Percentiles rank a stretch among this genome's conserved stretches.
These are phyloP conservation scores for Pachyramphus minor DNA, from an alignment of 2,113 vertebrate genomes.

Conservation along the genomic window DNA sequence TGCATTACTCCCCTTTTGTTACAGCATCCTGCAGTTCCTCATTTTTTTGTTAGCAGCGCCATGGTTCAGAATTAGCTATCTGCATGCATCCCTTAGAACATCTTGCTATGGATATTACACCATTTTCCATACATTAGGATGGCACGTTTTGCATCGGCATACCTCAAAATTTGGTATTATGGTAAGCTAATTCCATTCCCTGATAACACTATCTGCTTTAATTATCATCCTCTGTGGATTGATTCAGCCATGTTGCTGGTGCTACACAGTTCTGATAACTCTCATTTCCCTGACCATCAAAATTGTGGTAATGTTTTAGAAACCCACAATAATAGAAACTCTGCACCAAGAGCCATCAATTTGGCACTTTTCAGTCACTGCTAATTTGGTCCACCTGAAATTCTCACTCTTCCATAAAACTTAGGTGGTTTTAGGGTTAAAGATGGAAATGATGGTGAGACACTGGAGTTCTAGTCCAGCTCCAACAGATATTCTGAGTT, in stretches of 20 bases:
- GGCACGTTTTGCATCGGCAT: not conserved
- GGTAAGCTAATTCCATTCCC: not conserved
- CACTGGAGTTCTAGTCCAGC: not conserved
- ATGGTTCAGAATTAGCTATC: not conserved
- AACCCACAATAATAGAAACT: not conserved
- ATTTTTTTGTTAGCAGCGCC: not conserved
- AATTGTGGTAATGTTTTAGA: not conserved
- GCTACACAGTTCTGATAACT: not conserved
- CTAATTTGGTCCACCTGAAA: not conserved
- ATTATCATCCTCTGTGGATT: not conserved
- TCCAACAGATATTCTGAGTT: not conserved
- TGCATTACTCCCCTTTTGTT: not conserved
- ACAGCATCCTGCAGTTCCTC: not conserved
- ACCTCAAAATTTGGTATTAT: not conserved
- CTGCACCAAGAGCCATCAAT: not conserved
- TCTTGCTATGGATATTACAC: not conserved
- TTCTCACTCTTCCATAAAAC: not conserved
- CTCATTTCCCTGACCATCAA: not conserved
- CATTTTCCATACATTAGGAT: not conserved
- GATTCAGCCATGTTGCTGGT: not conserved
- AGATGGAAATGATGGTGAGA: not conserved
- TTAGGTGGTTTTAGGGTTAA: not conserved
- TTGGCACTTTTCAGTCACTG: not conserved
- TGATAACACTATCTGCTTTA: not conserved
- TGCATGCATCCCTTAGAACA: rapidly evolving